These are phyloP conservation scores for Potorous gilbertii DNA, from an alignment of 2,797 vertebrate species.

Conservation along the genomic window DNA sequence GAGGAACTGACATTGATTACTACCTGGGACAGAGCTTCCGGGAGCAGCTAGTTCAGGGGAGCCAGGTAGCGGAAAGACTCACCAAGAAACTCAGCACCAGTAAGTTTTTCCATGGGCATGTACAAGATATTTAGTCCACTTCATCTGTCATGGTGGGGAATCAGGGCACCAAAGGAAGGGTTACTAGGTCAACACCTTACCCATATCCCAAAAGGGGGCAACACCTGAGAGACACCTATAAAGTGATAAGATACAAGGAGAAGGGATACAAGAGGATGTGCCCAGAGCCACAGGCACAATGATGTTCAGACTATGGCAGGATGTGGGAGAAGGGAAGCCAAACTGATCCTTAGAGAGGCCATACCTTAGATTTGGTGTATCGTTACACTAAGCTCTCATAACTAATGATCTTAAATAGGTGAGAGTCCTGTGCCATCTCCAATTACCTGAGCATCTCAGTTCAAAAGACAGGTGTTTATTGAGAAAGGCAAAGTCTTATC, in stretches of 20 bases:
- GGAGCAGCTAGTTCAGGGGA: conserved; percentile 91
- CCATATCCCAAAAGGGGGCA: neutral
- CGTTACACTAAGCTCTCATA: neutral
- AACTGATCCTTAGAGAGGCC: neutral
- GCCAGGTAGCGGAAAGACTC: conserved; percentile 87
- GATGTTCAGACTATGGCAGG: neutral
- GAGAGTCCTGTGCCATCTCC: no score
- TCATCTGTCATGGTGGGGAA: neutral
- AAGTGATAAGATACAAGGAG: neutral
- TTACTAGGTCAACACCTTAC: neutral
- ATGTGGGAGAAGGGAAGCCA: neutral
- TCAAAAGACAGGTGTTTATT: neutral
- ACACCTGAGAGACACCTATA: neutral
- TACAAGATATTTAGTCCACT: neutral
- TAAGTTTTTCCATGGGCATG: conserved; percentile 78
- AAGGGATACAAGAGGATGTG: neutral
- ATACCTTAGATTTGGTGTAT: neutral
- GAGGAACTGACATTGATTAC: conserved; percentile 93
- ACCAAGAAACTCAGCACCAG: conserved; percentile 88
- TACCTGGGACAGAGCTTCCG: conserved; percentile 94
- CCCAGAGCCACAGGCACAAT: neutral
- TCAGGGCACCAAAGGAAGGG: neutral
- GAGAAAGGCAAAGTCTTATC: neutral
- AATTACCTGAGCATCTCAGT: no score
- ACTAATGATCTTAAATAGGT: no score